Conservation (phyloP, 2,797 vertebrate genomes). For the Monodelphis domestica region DNA sequence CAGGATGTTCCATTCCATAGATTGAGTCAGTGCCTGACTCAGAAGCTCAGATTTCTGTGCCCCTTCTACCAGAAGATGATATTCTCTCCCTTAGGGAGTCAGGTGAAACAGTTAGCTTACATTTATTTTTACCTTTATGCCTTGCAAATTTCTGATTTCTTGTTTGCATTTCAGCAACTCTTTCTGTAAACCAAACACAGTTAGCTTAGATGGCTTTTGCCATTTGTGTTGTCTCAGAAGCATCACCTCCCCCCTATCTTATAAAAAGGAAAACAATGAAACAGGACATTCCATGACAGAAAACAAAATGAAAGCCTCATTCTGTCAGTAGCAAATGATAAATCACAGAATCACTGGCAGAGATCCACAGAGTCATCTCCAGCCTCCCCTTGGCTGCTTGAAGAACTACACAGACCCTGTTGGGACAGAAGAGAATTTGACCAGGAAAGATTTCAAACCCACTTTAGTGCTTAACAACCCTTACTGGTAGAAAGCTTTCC, state of each 20-base stretch:
- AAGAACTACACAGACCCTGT: not conserved
- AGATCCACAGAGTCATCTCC: not conserved
- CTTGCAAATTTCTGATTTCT: slow-evolving; percentile 95
- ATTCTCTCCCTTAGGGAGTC: not conserved
- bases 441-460: not conserved
- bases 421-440: not conserved
- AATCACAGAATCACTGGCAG: not conserved
- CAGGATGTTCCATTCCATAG: not conserved
- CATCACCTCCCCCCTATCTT: slow-evolving; percentile 62
- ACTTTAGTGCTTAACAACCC: not conserved
- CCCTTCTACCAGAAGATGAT: not conserved
- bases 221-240: slow-evolving; percentile 62
- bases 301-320: slow-evolving; percentile 12
- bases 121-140: slow-evolving; percentile 91
- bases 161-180: slow-evolving; percentile 95
- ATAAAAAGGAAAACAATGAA: slow-evolving; percentile 57
- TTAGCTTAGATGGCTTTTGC: slow-evolving; percentile 64
- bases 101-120: slow-evolving; percentile 27
- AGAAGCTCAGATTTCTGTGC: not conserved
- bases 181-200: slow-evolving; percentile 88
- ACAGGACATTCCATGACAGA: slow-evolving; percentile 46
- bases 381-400: not conserved
- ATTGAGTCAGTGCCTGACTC: not conserved
- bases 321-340: slow-evolving; percentile 4
- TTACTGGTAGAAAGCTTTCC: not conserved